Evolutionary conservation across 2,888 invertebrate genomes (phyloP).

Genomic region (Cephus pygmeus): DNA sequence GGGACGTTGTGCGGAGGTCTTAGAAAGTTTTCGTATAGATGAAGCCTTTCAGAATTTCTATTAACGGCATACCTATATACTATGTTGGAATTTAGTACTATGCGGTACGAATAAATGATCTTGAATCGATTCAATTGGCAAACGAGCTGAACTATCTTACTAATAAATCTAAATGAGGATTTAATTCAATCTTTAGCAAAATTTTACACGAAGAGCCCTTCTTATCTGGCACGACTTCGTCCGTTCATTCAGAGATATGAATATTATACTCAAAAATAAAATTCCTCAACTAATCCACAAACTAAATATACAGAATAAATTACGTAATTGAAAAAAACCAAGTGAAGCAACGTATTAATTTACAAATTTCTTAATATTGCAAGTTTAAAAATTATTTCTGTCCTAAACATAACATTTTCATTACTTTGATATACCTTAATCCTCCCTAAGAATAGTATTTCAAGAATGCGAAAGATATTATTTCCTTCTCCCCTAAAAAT

Average conservation of each 20-base stretch:
- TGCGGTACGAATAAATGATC: neutral
- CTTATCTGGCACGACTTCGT: neutral
- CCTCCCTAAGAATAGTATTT: neutral
- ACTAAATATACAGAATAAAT: no score
- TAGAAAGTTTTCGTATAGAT: neutral
- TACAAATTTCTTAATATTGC: neutral
- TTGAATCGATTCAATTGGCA: neutral
- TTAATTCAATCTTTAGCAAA: neutral
- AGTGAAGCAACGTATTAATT: neutral
- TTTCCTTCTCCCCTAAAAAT: neutral
- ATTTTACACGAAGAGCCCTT: neutral
- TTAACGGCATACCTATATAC: neutral
- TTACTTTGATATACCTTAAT: neutral
- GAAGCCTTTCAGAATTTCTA: neutral
- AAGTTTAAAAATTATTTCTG: neutral
- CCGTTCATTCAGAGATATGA: neutral
- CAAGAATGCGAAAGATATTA: neutral
- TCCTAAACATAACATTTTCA: neutral
- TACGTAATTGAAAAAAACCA: neutral
- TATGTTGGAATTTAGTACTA: neutral
- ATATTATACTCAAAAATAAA: neutral
- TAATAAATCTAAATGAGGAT: neutral
- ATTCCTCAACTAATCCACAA: neutral
- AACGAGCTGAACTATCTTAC: neutral
- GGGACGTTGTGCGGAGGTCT: neutral